phyloP scores from a whole-genome alignment of 2,113 vertebrate genomes.

The Trogon surrucura region DNA sequence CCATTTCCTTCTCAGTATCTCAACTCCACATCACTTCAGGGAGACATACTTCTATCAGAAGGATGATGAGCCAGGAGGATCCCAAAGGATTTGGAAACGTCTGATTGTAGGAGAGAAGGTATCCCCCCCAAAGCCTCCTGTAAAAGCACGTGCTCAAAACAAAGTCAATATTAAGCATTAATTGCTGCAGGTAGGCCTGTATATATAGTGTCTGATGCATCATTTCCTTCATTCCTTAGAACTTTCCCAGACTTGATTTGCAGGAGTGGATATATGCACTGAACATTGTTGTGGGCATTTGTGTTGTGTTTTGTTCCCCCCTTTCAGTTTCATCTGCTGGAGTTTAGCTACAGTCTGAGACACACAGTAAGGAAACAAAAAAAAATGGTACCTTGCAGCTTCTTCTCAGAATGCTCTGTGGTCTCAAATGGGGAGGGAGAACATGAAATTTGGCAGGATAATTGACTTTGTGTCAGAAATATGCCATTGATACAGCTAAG shows the following conservation, averaged over 20 bases:
- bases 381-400: not conserved
- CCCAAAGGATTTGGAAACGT: not conserved
- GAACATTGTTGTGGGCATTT: not conserved
- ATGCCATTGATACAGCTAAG: not conserved
- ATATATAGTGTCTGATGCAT: not conserved
- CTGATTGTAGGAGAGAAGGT: not conserved
- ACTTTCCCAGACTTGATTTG: not conserved
- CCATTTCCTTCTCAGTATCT: not conserved
- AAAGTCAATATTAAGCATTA: not conserved
- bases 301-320: fast-evolving
- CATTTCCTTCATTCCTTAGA: not conserved
- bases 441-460: not conserved
- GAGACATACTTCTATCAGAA: not conserved
- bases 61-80: not conserved
- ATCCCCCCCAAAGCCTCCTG: not conserved
- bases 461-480: not conserved
- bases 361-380: not conserved
- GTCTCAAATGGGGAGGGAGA: not conserved
- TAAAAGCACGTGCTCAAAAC: not conserved
- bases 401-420: not conserved
- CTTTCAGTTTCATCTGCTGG: not conserved
- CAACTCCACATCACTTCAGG: not conserved
- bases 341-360: not conserved
- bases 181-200: not conserved
- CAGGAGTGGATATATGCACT: not conserved